Evolutionary conservation across 2,797 vertebrate genomes (phyloP).

Genomic region (Peromyscus aztecus): DNA sequence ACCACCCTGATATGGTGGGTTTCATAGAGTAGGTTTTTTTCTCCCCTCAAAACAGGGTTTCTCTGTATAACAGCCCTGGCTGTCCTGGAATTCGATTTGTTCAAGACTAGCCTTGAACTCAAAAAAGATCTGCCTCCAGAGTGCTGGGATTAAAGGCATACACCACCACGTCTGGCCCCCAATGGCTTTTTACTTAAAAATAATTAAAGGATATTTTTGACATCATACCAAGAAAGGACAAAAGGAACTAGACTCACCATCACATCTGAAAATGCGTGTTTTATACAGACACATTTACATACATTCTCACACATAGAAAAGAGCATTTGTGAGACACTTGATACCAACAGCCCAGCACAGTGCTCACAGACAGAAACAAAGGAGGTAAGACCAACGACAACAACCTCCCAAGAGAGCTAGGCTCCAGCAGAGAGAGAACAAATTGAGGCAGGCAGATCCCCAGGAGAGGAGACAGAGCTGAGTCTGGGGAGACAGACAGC

Average conservation of each 20-base stretch:
- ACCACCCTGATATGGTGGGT: not conserved
- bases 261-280: not conserved
- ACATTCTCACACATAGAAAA: not conserved
- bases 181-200: not conserved
- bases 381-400: not conserved
- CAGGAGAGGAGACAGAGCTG: not conserved
- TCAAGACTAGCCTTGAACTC: not conserved
- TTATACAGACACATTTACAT: fast-evolving
- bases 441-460: not conserved
- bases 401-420: too few species aligned
- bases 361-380: not conserved
- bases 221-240: not conserved
- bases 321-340: not conserved
- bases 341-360: not conserved
- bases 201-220: too few species aligned
- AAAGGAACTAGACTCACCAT: not conserved
- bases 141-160: not conserved
- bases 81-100: not conserved
- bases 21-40: not conserved
- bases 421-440: not conserved
- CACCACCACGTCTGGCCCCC: not conserved
- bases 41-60: not conserved
- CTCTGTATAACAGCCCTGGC: not conserved
- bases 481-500: not conserved
- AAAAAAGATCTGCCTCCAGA: not conserved